Evolutionary conservation across 2,888 invertebrate species (phyloP), one percentile per base, ranked within the genome.

Genomic region (Malthinus flaveolus): DNA sequence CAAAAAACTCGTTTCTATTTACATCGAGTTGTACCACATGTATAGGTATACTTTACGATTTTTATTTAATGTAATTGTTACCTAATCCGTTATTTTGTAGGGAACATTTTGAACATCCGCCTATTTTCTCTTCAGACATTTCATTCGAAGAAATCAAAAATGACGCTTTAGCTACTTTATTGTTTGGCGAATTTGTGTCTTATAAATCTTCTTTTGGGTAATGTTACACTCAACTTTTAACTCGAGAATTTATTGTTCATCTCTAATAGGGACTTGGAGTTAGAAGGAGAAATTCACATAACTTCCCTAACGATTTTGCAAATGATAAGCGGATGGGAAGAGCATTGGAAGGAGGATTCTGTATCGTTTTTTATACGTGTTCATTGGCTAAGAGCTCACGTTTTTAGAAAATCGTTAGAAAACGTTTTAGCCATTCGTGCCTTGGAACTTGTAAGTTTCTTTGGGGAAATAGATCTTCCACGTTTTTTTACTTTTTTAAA

Each of bases 11-110:
- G 70, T 81, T 0, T 78, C 81, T 9, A 70, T 85, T 44, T 91
- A 84, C 75, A 75, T 87, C 58, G 80, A 84, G 73, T 81, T 85
- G 5, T 89, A 87, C 68, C 78, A 81, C 65, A 84, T 77, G 74
- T 76, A 71, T 56, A 67, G 73, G 73, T 73, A 57, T 23, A 23
- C 5, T 23, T 60, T 39, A 60, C 49, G 34, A 59, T 62, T 6
- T 47, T 6, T 47, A 33, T 45, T 61, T 32, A 48, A 12, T 11
- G 10, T 11, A 33, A 1, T 9, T 7, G 12, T 1, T 12, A 10
- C 7, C 6, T 39, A 37, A 32, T 31, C 10, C 54, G 39, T 60
- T 61, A 36, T 45, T 58, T 58, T 62, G 50, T 42, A 79, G 85
- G 60, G 80, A 82, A 66, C 85, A 86, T 69, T 78, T 82, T 47